phyloP scores from a whole-genome alignment of 2,113 vertebrate species.

The Leuciscus idus region DNA sequence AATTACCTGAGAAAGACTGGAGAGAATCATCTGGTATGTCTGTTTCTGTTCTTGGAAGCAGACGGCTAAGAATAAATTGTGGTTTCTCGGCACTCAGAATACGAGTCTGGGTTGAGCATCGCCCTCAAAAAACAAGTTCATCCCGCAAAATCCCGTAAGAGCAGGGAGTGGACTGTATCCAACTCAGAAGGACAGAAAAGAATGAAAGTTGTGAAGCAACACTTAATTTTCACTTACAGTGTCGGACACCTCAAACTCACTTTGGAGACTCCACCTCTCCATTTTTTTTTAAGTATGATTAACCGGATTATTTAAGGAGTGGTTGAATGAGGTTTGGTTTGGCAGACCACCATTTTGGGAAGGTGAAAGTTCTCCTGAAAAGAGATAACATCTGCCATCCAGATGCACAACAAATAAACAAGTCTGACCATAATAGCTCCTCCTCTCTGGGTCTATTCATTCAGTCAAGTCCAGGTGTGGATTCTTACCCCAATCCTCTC shows the following conservation, averaged over 20 bases:
- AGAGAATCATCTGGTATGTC: neutral
- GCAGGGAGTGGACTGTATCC: neutral
- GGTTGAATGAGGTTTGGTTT: neutral
- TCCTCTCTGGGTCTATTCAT: neutral
- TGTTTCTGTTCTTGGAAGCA: slow-evolving; percentile 31
- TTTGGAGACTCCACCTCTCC: neutral
- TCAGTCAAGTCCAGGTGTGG: slow-evolving; percentile 27
- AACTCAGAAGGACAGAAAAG: neutral
- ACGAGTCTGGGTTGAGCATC: neutral
- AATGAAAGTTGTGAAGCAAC: slow-evolving; percentile 3
- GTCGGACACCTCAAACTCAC: neutral
- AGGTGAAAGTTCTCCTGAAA: slow-evolving; percentile 8
- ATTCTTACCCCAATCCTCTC: slow-evolving; percentile 19
- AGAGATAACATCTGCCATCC: slow-evolving; percentile 7
- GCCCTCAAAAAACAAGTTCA: neutral
- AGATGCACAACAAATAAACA: slow-evolving; percentile 13
- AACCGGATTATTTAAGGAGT: slow-evolving; percentile 8
- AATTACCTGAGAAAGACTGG: slow-evolving; percentile 29
- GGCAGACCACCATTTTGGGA: neutral
- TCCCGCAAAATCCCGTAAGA: neutral
- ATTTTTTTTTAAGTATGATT: slow-evolving; percentile 2
- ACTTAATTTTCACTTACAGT: neutral
- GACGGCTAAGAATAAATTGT: neutral
- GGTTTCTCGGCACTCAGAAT: slow-evolving; percentile 1
- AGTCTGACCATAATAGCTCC: neutral